Evolutionary conservation across 2,113 vertebrate genomes (phyloP).

Genomic region (Struthidea cinerea): DNA sequence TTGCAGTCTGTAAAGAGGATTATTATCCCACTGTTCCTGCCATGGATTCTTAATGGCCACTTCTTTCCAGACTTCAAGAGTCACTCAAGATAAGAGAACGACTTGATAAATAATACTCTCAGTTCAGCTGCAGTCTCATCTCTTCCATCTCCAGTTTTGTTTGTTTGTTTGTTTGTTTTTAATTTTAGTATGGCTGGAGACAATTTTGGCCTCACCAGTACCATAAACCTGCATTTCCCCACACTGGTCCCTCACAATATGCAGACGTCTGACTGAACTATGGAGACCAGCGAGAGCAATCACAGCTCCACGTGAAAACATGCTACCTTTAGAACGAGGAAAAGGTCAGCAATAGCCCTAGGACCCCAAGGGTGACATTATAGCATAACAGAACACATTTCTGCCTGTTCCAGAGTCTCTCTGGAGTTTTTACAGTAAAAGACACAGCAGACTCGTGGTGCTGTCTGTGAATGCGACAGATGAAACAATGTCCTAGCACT

Average conservation of each 20-base stretch:
- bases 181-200: neutral
- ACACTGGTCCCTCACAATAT: rapidly evolving
- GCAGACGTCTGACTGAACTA: neutral
- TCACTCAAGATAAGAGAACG: neutral
- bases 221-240: neutral
- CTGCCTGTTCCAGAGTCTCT: neutral
- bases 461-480: neutral
- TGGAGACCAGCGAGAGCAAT: neutral
- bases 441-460: rapidly evolving
- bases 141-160: neutral
- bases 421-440: neutral
- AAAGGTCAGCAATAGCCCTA: neutral
- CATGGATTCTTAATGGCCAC: neutral
- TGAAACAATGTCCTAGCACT: rapidly evolving
- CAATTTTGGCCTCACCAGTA: neutral
- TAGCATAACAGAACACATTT: neutral
- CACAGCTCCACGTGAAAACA: neutral
- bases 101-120: neutral
- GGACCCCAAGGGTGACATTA: neutral
- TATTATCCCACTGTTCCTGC: neutral
- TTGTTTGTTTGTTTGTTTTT: too few species aligned
- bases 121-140: neutral
- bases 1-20: neutral
- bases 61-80: neutral
- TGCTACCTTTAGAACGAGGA: neutral